A percentile compares a stretch with the other conserved stretches of the same genome.
Evolutionary conservation across 1,140 invertebrate species (phyloP).

Genomic region (Oppia nitens): DNA sequence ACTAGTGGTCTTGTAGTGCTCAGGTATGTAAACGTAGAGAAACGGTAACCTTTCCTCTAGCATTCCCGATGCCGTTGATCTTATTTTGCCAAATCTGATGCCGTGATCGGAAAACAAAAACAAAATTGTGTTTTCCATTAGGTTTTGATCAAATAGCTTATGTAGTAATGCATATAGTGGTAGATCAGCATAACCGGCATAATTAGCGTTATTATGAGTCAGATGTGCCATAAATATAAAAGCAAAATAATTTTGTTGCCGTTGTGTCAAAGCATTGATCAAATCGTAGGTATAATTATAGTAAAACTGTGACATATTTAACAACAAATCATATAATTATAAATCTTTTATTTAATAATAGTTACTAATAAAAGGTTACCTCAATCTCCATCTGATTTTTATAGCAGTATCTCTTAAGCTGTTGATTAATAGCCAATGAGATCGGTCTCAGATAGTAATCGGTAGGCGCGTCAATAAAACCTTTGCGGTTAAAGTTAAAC

Average conservation of each 20-base stretch:
- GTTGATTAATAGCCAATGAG: conserved; percentile 13
- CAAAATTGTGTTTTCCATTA: conserved; percentile 22
- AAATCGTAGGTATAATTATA: conserved; percentile 2
- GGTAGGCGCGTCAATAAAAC: conserved; percentile 30
- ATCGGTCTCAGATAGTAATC: conserved; percentile 34
- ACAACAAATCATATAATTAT: too few relatives aligned
- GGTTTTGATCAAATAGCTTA: conserved; percentile 15
- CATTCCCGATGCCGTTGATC: conserved; percentile 17
- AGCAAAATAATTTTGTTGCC: conserved; percentile 22
- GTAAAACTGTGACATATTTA: conserved; percentile 6
- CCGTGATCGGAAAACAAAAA: conserved; percentile 25
- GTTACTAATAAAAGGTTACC: not conserved
- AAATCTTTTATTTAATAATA: not conserved
- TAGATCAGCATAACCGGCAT: conserved; percentile 25
- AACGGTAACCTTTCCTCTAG: conserved; percentile 23
- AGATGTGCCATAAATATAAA: conserved; percentile 28
- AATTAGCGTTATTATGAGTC: conserved; percentile 28
- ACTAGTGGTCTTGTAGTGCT: not conserved
- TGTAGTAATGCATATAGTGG: conserved; percentile 25
- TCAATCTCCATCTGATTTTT: conserved; percentile 3
- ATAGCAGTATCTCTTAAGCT: conserved; percentile 4
- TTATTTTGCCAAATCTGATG: conserved; percentile 21
- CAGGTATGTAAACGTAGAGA: conserved; percentile 17
- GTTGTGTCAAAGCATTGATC: not conserved
- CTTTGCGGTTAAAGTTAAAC: conserved; percentile 33